Conservation (phyloP, 2,888 invertebrate genomes). For the Mythimna vitellina region DNA sequence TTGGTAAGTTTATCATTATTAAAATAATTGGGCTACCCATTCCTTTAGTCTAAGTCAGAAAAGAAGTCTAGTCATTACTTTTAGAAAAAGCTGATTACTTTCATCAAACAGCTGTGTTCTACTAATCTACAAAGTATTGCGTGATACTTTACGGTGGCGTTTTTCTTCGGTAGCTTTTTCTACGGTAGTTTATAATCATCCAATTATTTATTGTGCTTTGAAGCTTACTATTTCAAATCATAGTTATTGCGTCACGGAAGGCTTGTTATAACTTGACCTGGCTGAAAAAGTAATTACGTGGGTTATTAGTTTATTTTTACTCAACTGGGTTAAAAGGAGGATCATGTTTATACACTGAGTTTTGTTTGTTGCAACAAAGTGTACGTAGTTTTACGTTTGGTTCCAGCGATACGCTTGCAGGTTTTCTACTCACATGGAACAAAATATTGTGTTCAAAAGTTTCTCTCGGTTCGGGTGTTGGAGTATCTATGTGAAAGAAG, state of each 20-base stretch:
- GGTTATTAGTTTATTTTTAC: conserved; percentile 16
- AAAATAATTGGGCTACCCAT: conserved; percentile 5
- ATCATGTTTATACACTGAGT: background rate
- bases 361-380: conserved; percentile 7
- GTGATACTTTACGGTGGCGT: conserved; percentile 40
- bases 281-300: conserved; percentile 16
- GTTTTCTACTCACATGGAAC: background rate
- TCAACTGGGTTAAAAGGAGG: background rate
- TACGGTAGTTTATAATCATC: conserved; percentile 45
- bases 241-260: conserved; percentile 54
- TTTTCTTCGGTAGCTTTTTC: conserved; percentile 16
- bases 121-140: conserved; percentile 34
- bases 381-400: background rate
- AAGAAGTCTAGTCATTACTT: conserved; percentile 16
- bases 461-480: background rate
- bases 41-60: conserved; percentile 5
- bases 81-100: conserved; percentile 36
- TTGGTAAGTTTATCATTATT: background rate
- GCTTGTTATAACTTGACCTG: conserved; percentile 54
- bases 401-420: conserved; percentile 3
- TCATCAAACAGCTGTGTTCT: conserved; percentile 34
- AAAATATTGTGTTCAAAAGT: conserved; percentile 1
- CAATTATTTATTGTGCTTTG: conserved; percentile 50
- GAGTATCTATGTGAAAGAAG: background rate
- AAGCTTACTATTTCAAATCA: conserved; percentile 52